Conservation (phyloP, 1,140 invertebrate species). For the Thrips palmi region DNA sequence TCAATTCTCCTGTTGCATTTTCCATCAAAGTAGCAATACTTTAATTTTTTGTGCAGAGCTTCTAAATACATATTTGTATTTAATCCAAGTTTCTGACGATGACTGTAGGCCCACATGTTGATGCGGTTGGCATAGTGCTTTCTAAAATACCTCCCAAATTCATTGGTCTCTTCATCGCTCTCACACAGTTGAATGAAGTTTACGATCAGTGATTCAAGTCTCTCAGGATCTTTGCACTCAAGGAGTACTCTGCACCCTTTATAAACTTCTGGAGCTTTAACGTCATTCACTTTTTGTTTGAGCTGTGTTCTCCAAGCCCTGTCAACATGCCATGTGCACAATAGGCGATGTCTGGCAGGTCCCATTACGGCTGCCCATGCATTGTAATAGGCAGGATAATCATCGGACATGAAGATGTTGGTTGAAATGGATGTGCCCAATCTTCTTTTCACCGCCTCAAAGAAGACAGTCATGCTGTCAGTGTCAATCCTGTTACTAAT, state of each 20-base stretch:
- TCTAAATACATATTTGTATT: too few species aligned
- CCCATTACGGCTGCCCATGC: slow-evolving; percentile 6
- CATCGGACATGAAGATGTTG: slow-evolving; percentile 8
- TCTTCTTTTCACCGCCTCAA: not conserved
- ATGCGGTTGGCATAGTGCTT: too few species aligned
- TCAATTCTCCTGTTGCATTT: too few species aligned
- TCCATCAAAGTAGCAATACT: too few species aligned
- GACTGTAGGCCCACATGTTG: too few species aligned
- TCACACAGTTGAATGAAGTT: slow-evolving; percentile 8
- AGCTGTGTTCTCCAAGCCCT: slow-evolving; percentile 5
- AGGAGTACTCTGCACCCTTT: not conserved
- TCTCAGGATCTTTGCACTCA: slow-evolving; percentile 8
- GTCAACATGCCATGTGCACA: slow-evolving; percentile 9
- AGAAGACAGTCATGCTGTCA: slow-evolving; percentile 2
- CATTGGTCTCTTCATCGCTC: slow-evolving; percentile 7
- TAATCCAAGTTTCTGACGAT: too few species aligned
- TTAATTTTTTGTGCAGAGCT: too few species aligned
- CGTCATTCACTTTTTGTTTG: too few species aligned
- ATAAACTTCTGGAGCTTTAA: too few species aligned
- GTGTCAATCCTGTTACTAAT: slow-evolving; percentile 7
- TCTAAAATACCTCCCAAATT: too few species aligned
- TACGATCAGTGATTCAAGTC: not conserved
- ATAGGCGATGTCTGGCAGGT: not conserved
- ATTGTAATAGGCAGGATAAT: slow-evolving; percentile 1
- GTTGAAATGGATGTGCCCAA: not conserved